A percentile compares a stretch with the other conserved stretches of the same genome.
Evolutionary conservation across 2,888 invertebrate species (phyloP).

Genomic region (Tachina grossa): DNA sequence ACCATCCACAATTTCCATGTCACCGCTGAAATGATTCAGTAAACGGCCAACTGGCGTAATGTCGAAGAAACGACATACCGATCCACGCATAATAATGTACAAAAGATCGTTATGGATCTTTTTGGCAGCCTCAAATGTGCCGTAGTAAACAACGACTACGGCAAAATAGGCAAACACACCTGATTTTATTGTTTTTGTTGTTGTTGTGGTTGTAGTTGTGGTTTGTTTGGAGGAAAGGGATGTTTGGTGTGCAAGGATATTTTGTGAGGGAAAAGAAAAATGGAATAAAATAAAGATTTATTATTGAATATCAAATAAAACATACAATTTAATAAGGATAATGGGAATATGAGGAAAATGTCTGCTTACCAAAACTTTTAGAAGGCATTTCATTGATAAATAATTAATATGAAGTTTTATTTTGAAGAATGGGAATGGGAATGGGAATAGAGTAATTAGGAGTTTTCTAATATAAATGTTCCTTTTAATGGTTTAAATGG

Average conservation of each 20-base stretch:
- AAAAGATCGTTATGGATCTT: slow-evolving; percentile 85
- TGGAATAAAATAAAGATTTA: slow-evolving; percentile 48
- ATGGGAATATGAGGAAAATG: slow-evolving; percentile 52
- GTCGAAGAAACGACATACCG: slow-evolving; percentile 88
- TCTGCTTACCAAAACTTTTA: slow-evolving; percentile 39
- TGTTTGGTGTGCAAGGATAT: slow-evolving; percentile 3
- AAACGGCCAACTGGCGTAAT: slow-evolving; percentile 87
- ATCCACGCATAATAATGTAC: slow-evolving; percentile 85
- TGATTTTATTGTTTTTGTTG: slow-evolving; percentile 65
- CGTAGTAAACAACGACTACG: slow-evolving; percentile 85
- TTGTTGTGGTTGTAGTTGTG: slow-evolving; percentile 8
- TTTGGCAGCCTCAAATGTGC: slow-evolving; percentile 85
- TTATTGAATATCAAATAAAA: slow-evolving; percentile 33
- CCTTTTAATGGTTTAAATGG: too few species aligned
- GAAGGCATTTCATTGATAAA: not conserved
- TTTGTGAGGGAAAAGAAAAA: slow-evolving; percentile 40
- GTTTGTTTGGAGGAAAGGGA: not conserved
- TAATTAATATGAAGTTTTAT: not conserved
- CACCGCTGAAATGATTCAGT: slow-evolving; percentile 87
- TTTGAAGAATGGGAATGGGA: not conserved
- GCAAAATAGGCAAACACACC: slow-evolving; percentile 84
- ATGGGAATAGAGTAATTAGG: not conserved
- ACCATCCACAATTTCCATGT: slow-evolving; percentile 87
- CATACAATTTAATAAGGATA: slow-evolving; percentile 28
- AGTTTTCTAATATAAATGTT: too few species aligned